Evolutionary conservation across 2,113 vertebrate genomes (phyloP).

Genomic region (Xiphophorus maculatus): DNA sequence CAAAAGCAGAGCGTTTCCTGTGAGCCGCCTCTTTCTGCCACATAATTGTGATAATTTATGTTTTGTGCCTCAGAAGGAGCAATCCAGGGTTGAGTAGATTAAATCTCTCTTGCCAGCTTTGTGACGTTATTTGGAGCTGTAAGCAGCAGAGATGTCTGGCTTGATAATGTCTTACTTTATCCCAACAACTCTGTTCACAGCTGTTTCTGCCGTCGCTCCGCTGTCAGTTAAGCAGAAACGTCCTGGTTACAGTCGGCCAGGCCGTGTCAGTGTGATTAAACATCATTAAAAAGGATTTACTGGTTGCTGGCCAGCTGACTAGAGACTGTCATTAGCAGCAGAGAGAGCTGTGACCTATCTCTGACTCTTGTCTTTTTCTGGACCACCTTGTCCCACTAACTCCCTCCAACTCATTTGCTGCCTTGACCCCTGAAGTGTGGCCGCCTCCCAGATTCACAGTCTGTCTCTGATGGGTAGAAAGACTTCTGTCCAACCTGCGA

Average conservation of each 20-base stretch:
- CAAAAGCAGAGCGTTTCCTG: slow-evolving; percentile 22
- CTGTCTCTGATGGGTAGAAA: neutral
- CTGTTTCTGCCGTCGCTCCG: slow-evolving; percentile 35
- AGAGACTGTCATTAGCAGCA: slow-evolving; percentile 41
- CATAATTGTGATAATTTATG: slow-evolving; percentile 24
- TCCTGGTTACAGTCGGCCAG: slow-evolving; percentile 25
- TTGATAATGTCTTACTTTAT: slow-evolving; percentile 14
- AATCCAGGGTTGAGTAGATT: slow-evolving; percentile 22
- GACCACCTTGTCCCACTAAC: slow-evolving; percentile 17
- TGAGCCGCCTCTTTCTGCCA: slow-evolving; percentile 10
- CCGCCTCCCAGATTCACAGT: neutral
- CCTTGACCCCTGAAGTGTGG: neutral
- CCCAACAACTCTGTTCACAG: slow-evolving; percentile 12
- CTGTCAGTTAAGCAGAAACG: slow-evolving; percentile 32
- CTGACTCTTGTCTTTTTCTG: slow-evolving; percentile 12
- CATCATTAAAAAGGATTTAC: slow-evolving; percentile 66
- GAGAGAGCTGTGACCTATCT: slow-evolving; percentile 37
- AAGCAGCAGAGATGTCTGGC: slow-evolving; percentile 20
- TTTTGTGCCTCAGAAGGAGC: slow-evolving; percentile 37
- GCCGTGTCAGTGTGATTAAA: slow-evolving; percentile 46
- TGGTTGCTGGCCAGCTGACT: slow-evolving; percentile 61
- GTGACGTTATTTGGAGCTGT: slow-evolving; percentile 2
- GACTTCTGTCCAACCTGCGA: slow-evolving; percentile 80
- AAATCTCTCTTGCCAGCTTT: slow-evolving; percentile 33
- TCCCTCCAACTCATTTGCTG: slow-evolving; percentile 8